Evolutionary conservation across 2,888 invertebrate species (phyloP).

Genomic region (Fragum fragum): DNA sequence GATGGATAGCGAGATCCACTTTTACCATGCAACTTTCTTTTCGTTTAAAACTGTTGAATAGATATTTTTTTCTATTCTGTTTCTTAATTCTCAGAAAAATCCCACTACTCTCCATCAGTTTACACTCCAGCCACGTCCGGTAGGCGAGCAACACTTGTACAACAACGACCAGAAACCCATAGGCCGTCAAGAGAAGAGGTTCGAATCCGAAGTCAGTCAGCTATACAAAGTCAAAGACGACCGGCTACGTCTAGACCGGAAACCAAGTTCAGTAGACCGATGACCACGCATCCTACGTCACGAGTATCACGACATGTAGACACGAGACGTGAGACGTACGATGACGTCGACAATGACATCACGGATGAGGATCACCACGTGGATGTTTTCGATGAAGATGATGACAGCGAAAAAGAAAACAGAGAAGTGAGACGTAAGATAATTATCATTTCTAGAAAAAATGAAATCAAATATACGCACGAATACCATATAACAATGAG

Average conservation of each 20-base stretch:
- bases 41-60: no score
- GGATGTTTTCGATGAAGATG: neutral
- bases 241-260: slow-evolving; percentile 30
- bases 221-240: slow-evolving; percentile 37
- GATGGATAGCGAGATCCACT: no score
- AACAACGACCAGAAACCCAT: slow-evolving; percentile 32
- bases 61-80: no score
- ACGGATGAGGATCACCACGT: slow-evolving; percentile 1
- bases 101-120: slow-evolving; percentile 70
- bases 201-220: slow-evolving; percentile 53
- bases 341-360: slow-evolving; percentile 8
- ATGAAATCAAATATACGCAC: no score
- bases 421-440: slow-evolving; percentile 28
- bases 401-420: slow-evolving; percentile 34
- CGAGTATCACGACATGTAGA: slow-evolving; percentile 22
- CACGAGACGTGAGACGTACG: neutral
- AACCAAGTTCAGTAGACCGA: slow-evolving; percentile 39
- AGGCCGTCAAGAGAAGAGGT: slow-evolving; percentile 32
- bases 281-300: slow-evolving; percentile 40
- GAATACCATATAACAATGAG: no score
- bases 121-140: slow-evolving; percentile 65
- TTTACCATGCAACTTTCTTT: no score
- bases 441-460: no score
- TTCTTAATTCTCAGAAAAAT: slow-evolving; percentile 66
- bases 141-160: slow-evolving; percentile 44